Percentiles rank a stretch among this genome's conserved stretches.
Evolutionary conservation across 2,888 invertebrate genomes (phyloP).

Genomic region (Apamea sordens): DNA sequence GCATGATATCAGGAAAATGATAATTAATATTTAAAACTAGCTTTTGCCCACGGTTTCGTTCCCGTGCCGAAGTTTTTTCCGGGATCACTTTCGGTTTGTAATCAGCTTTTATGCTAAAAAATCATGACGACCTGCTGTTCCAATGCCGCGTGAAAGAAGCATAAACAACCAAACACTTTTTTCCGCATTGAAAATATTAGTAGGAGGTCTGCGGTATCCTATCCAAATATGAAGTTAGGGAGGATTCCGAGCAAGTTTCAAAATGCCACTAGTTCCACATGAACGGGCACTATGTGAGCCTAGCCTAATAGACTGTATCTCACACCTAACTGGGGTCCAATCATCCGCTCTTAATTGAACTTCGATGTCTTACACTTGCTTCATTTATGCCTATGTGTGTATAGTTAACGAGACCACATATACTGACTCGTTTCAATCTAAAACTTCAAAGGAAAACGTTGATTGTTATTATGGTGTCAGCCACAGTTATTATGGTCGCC

Average conservation of each 20-base stretch:
- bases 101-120: background rate
- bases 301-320: slow-evolving; percentile 37
- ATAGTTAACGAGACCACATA: background rate
- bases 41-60: background rate
- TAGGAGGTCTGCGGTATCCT: background rate
- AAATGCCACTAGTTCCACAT: slow-evolving; percentile 5
- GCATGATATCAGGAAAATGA: background rate
- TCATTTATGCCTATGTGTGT: background rate
- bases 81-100: background rate
- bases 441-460: slow-evolving; percentile 20
- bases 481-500: background rate
- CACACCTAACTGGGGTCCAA: slow-evolving; percentile 58
- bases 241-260: background rate
- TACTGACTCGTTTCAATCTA: slow-evolving; percentile 11
- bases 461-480: no score
- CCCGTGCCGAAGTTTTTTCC: background rate
- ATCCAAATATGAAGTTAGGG: slow-evolving; percentile 11
- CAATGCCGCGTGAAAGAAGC: background rate
- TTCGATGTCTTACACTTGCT: slow-evolving; percentile 33
- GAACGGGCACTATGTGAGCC: slow-evolving; percentile 8
- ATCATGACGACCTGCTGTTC: background rate
- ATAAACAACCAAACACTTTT: background rate
- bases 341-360: slow-evolving; percentile 56
- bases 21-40: background rate
- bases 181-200: background rate